Evolutionary conservation across 2,888 invertebrate genomes (phyloP).

Genomic region (Maniola hyperantus): DNA sequence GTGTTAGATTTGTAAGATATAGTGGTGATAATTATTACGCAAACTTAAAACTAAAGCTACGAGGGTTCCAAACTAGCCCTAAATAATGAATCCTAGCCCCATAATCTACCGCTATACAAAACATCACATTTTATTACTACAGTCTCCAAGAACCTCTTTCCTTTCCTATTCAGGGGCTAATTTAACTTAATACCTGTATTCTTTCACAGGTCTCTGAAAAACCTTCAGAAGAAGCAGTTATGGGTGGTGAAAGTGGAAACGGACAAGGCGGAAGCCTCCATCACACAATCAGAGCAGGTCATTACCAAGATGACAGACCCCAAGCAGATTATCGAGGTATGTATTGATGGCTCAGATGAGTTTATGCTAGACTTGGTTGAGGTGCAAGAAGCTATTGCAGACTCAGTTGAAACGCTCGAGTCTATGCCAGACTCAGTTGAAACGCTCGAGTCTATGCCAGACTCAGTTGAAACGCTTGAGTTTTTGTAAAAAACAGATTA

Average conservation of each 20-base stretch:
- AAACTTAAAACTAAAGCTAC: too few species aligned
- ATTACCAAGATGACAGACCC: constrained; percentile 76
- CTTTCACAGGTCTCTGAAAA: constrained; percentile 65
- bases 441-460: too few species aligned
- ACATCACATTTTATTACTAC: too few species aligned
- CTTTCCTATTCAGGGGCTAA: too few species aligned
- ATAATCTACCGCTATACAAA: too few species aligned
- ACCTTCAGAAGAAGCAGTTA: constrained; percentile 72
- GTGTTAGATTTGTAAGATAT: too few species aligned
- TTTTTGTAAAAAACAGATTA: background rate
- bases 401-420: background rate
- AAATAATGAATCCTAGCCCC: too few species aligned
- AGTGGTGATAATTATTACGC: too few species aligned
- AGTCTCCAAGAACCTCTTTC: too few species aligned
- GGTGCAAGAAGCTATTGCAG: background rate
- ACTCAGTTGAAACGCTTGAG: background rate
- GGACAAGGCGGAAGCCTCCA: constrained; percentile 71
- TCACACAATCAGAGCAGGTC: constrained; percentile 75
- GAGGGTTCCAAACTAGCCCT: too few species aligned
- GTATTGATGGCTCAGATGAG: background rate
- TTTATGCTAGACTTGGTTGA: background rate
- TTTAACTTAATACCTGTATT: background rate
- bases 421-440: background rate
- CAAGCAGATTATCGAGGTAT: constrained; percentile 73
- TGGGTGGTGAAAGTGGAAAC: constrained; percentile 78